A percentile compares a stretch with the other conserved stretches of the same genome.
These are phyloP conservation scores for Tylochromis polylepis DNA, from an alignment of 2,113 vertebrate species.

Conservation along the genomic window DNA sequence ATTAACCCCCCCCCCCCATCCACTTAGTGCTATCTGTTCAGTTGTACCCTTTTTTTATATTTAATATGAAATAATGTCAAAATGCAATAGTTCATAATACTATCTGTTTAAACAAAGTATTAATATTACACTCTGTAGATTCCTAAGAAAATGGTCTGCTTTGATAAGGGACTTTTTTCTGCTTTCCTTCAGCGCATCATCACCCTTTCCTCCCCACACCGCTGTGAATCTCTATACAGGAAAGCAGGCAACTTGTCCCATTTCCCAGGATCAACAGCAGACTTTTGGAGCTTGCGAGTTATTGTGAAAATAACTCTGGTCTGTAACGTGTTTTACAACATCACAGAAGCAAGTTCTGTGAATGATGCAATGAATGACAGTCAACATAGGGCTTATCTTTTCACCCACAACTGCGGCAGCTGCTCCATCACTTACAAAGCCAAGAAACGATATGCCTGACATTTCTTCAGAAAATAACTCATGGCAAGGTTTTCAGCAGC, in stretches of 20 bases:
- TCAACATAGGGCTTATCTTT: neutral
- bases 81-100: too few species aligned
- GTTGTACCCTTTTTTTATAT: too few species aligned
- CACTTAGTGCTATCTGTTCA: too few species aligned
- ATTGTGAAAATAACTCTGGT: neutral
- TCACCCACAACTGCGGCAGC: neutral
- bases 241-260: neutral
- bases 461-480: neutral
- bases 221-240: neutral
- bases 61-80: too few species aligned
- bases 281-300: neutral
- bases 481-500: neutral
- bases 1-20: too few species aligned
- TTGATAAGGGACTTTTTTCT: neutral
- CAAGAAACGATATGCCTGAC: neutral
- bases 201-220: neutral
- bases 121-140: neutral
- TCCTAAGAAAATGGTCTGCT: neutral
- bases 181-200: neutral
- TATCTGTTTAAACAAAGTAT: neutral
- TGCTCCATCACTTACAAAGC: neutral
- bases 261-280: neutral
- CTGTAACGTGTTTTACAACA: neutral
- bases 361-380: neutral
- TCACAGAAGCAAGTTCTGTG: neutral